These are phyloP conservation scores for Ia io DNA, from an alignment of 2,113 vertebrate species.

Conservation along the genomic window DNA sequence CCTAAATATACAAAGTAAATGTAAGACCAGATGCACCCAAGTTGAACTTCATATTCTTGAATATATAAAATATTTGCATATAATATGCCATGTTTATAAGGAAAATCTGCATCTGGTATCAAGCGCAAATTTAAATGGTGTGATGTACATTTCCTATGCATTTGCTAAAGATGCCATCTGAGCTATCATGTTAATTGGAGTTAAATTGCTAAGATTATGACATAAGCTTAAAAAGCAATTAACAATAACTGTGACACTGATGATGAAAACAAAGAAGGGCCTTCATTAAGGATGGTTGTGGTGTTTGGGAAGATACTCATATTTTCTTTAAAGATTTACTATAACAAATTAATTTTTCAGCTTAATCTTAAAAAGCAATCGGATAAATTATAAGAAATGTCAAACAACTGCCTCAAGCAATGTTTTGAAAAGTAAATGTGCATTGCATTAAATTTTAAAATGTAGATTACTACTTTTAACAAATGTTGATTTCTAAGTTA, in stretches of 20 bases:
- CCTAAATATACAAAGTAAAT: background rate
- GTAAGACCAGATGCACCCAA: background rate
- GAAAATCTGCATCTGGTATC: background rate
- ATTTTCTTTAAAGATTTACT: slow-evolving; percentile 73
- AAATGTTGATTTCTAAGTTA: slow-evolving; percentile 74
- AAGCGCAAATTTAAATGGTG: background rate
- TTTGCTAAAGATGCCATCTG: background rate
- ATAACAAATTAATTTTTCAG: slow-evolving; percentile 75
- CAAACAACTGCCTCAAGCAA: slow-evolving; percentile 72
- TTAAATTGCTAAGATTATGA: slow-evolving; percentile 69
- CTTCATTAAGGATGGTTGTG: slow-evolving; percentile 19
- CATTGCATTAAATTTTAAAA: slow-evolving; percentile 73
- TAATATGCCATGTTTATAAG: background rate
- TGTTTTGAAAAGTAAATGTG: slow-evolving; percentile 80
- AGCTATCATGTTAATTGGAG: slow-evolving; percentile 53
- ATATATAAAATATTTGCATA: background rate
- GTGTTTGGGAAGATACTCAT: slow-evolving; percentile 44
- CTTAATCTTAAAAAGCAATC: slow-evolving; percentile 75
- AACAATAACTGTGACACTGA: slow-evolving; percentile 62
- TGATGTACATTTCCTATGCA: background rate
- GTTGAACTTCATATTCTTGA: background rate
- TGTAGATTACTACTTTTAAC: slow-evolving; percentile 77
- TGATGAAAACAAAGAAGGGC: slow-evolving; percentile 57
- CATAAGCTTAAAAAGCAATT: slow-evolving; percentile 69
- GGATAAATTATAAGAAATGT: slow-evolving; percentile 78